Evolutionary conservation across 2,797 vertebrate species (phyloP), one percentile per base, ranked within the genome.

Genomic region (Tadarida brasiliensis): DNA sequence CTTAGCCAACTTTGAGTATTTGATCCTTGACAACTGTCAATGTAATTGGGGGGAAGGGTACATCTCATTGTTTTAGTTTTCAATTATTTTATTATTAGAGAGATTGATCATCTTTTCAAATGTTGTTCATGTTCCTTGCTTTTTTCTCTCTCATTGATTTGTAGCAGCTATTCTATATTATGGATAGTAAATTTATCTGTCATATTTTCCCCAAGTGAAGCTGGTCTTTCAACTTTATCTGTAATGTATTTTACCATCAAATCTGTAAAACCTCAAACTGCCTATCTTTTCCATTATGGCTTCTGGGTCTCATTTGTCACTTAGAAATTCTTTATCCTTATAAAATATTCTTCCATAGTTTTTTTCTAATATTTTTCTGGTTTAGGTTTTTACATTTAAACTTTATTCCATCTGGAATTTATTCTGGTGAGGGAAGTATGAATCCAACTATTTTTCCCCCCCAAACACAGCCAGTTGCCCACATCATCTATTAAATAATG

Each of bases 371-470:
- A 81, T 92, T 94, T 96, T 96, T 90, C 94, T 85, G 71, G 88
- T 95, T 94, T 91, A 22, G 39, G 30, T 56, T 94, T 92, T 92
- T 94, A 87, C 39, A 88, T 94, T 94, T 87, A 81, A 65, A 94
- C 94, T 95, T 85, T 80, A 92, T 94, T 84, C 81, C 93, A 95
- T 93, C 81, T 97, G 97, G 85, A 95, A 78, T 94, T 47, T 83
- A 92, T 95, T 94, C 95, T 71, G 56, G 85, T 63, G 35, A 74
- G 67, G 87, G 71, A 87, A 95, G 57, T 80, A 90, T 35, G 54
- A 87, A 76, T 84, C 47, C n/a, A 28, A 76, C 57, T 63, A 20
- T 59, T 26, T 49, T 57, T 47, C 54, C 7, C 49, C 30, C 4
- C 59, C 91, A 87, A 81, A 59, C 49, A 54, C 68, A 88, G 81